A percentile compares a stretch with the other conserved stretches of the same genome.
Evolutionary conservation across 2,113 vertebrate species (phyloP).

Genomic region (Silurus meridionalis): DNA sequence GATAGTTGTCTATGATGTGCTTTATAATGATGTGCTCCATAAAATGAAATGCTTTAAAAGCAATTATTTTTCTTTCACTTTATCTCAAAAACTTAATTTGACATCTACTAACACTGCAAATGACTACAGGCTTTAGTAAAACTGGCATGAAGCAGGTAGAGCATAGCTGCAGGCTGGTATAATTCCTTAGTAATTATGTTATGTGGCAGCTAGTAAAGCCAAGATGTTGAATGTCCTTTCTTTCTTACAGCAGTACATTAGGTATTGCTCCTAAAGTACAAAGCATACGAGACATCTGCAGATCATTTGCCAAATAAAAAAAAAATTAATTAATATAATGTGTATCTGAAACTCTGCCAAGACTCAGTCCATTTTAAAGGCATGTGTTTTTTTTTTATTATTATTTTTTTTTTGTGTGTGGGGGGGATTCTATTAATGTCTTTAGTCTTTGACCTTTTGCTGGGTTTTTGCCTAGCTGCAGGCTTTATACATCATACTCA

Average conservation of each 20-base stretch:
- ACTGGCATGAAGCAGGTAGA: neutral
- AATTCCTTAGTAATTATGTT: constrained; percentile 10
- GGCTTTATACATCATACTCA: constrained; percentile 68
- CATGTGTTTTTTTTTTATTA: constrained; percentile 59
- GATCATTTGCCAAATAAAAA: constrained; percentile 75
- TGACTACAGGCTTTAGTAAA: neutral
- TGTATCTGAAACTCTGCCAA: constrained; percentile 65
- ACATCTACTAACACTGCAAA: neutral
- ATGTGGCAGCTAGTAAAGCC: neutral
- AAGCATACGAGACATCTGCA: constrained; percentile 72
- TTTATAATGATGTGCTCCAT: neutral
- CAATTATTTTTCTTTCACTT: neutral
- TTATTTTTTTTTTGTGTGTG: neutral
- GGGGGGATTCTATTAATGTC: constrained; percentile 67
- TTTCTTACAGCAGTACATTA: constrained; percentile 17
- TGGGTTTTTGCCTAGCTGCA: constrained; percentile 56
- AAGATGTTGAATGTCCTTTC: neutral
- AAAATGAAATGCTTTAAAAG: neutral
- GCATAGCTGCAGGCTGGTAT: neutral
- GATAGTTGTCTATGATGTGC: neutral
- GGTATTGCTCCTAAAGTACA: constrained; percentile 41
- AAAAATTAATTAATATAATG: constrained; percentile 74
- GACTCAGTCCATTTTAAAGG: constrained; percentile 70
- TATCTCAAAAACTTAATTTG: neutral
- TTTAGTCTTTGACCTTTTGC: constrained; percentile 64